Percentiles rank a stretch among this genome's conserved stretches.
phyloP scores from a whole-genome alignment of 2,797 vertebrate genomes.

The Tadarida brasiliensis region DNA sequence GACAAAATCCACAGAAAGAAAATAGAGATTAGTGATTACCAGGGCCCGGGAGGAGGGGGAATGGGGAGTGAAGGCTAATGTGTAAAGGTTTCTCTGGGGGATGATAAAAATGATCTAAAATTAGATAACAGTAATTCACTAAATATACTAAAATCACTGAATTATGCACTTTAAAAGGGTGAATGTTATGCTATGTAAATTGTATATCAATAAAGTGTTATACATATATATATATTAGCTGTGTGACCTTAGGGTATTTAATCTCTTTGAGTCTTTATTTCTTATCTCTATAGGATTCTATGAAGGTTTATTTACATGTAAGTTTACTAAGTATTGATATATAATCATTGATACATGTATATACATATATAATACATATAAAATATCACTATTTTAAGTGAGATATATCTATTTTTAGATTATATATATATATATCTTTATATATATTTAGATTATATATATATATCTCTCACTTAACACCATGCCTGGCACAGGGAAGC shows the following conservation, averaged over 20 bases:
- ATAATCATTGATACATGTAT: neutral
- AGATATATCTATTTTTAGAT: neutral
- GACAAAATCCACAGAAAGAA: neutral
- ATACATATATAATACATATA: neutral
- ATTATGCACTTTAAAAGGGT: neutral
- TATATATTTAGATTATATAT: neutral
- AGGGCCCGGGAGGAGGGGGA: neutral
- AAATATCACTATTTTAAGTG: neutral
- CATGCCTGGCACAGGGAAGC: neutral
- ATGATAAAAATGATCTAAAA: neutral
- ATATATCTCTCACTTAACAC: neutral
- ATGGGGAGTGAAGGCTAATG: neutral
- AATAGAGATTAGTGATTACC: neutral
- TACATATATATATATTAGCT: neutral
- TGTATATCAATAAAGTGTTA: neutral
- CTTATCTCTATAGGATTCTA: slow-evolving; percentile 27
- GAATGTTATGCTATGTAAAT: neutral
- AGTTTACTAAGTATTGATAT: slow-evolving; percentile 15
- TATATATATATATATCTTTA: neutral
- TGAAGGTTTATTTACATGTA: neutral
- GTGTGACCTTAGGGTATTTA: slow-evolving; percentile 5
- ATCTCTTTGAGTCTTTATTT: slow-evolving; percentile 32
- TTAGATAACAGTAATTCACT: neutral
- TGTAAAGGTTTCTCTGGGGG: neutral
- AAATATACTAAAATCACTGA: neutral